Evolutionary conservation across 2,113 vertebrate genomes (phyloP).

Genomic region (Periophthalmodon schlosseri): DNA sequence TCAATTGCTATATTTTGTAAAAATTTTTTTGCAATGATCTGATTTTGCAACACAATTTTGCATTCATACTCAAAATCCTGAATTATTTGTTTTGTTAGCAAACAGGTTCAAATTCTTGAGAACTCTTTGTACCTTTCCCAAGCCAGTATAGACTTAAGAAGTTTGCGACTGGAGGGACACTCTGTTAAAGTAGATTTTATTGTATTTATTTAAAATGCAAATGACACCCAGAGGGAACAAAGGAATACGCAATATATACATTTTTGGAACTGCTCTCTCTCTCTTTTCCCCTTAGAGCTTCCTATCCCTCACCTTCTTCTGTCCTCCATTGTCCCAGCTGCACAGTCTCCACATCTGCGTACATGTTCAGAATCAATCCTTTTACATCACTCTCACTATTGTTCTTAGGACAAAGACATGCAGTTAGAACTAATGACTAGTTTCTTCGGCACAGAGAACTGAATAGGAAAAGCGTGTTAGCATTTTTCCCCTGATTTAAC

Average conservation of each 20-base stretch:
- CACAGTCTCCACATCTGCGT: constrained; percentile 48
- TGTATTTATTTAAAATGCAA: too few relatives aligned
- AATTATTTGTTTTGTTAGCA: not conserved
- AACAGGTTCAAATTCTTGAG: not conserved
- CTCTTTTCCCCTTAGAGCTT: not conserved
- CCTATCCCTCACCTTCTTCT: not conserved
- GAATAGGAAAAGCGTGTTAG: constrained; percentile 11
- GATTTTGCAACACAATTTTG: too few relatives aligned
- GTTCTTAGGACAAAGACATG: constrained; percentile 53
- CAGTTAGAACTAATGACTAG: constrained; percentile 59
- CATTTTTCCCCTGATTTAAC: constrained; percentile 26
- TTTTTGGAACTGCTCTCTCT: too few relatives aligned
- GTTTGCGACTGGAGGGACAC: not conserved
- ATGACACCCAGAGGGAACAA: too few relatives aligned
- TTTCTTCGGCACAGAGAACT: constrained; percentile 51
- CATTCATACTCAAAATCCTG: too few relatives aligned
- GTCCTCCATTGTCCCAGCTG: constrained; percentile 10
- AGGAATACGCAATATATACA: too few relatives aligned
- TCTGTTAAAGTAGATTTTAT: not conserved
- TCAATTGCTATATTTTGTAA: not conserved
- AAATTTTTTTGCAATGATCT: too few relatives aligned
- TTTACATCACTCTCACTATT: constrained; percentile 50
- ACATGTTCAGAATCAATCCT: constrained; percentile 45
- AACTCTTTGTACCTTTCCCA: not conserved
- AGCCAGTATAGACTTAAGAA: not conserved